Evolutionary conservation across 2,797 vertebrate species (phyloP).

Genomic region (Cryptoblepharus egeriae): DNA sequence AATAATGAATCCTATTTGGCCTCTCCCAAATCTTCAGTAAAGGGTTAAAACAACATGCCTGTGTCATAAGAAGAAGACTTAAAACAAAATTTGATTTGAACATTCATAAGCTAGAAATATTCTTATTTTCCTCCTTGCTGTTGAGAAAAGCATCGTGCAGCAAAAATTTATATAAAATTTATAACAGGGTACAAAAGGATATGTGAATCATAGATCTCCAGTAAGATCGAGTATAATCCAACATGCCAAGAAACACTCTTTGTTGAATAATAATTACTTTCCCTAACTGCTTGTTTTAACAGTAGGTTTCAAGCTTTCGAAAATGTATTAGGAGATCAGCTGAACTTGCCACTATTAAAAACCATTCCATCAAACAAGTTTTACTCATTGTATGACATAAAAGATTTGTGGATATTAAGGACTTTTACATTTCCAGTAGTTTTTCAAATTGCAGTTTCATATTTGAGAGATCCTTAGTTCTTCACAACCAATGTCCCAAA

Average conservation of each 20-base stretch:
- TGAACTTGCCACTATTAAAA: neutral
- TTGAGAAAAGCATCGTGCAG: neutral
- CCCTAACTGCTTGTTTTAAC: conserved; percentile 23
- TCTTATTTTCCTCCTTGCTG: conserved; percentile 13
- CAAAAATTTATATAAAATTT: conserved; percentile 17
- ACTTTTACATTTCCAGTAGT: neutral
- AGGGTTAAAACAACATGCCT: neutral
- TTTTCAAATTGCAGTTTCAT: neutral
- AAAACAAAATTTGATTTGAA: neutral
- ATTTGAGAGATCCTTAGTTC: neutral
- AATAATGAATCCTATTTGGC: conserved; percentile 19
- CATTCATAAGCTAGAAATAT: neutral
- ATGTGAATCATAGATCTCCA: neutral
- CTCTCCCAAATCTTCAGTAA: conserved; percentile 10
- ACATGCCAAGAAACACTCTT: neutral
- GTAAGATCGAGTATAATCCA: neutral
- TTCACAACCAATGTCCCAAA: neutral
- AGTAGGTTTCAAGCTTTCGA: conserved; percentile 4
- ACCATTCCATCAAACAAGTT: neutral
- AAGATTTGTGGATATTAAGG: neutral
- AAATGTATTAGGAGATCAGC: conserved; percentile 16
- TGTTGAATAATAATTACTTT: neutral
- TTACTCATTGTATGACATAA: neutral
- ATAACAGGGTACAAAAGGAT: neutral
- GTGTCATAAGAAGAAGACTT: neutral